phyloP scores from a whole-genome alignment of 2,797 vertebrate species.

The Leucoraja ocellata region DNA sequence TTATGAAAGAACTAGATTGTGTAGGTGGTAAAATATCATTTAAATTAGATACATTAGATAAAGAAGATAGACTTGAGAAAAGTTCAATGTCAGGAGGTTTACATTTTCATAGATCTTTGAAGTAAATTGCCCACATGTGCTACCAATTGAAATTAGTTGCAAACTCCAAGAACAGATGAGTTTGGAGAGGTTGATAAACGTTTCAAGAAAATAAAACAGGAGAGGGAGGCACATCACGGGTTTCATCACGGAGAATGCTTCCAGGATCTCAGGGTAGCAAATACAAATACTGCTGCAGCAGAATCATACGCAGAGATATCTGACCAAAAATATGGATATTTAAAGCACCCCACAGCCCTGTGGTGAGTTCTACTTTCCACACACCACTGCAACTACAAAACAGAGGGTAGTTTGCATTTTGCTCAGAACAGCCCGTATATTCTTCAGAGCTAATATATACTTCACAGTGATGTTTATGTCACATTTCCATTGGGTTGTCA shows the following conservation, averaged over 20 bases:
- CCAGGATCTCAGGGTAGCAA: background rate
- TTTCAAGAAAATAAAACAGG: background rate
- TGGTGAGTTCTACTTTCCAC: background rate
- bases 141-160: background rate
- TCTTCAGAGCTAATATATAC: too few species aligned
- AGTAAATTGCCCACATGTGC: background rate
- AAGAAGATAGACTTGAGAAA: background rate
- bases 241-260: background rate
- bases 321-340: background rate
- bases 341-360: background rate
- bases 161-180: background rate
- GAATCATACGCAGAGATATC: background rate
- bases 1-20: background rate
- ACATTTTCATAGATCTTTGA: background rate
- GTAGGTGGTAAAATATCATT: background rate
- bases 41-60: background rate
- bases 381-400: background rate
- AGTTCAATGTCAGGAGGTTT: background rate
- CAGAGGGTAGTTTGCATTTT: background rate
- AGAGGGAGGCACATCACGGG: background rate
- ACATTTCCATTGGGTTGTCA: too few species aligned
- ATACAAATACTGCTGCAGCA: background rate
- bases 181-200: background rate
- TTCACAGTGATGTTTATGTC: too few species aligned
- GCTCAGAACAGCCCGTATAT: background rate